Conservation (phyloP, 2,888 invertebrate species). For the Litoditis marina region DNA sequence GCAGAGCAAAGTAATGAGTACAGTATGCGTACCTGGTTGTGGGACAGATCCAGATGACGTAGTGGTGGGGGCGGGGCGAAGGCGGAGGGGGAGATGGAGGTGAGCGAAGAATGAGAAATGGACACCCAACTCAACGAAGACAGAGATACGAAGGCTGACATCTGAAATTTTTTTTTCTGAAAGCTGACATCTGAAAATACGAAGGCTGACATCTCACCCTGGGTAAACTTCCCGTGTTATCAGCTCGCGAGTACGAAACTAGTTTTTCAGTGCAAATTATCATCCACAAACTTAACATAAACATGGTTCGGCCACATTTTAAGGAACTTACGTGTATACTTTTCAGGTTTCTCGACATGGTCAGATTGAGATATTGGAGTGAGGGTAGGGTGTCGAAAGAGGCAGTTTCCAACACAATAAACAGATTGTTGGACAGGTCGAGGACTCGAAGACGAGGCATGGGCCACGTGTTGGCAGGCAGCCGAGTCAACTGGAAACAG, state of each 20-base stretch:
- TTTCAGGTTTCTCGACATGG: constrained; percentile 31
- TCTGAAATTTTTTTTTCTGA: no score
- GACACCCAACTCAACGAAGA: constrained; percentile 35
- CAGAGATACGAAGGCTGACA: constrained; percentile 38
- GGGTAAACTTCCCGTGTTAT: no score
- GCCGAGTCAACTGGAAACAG: constrained; percentile 22
- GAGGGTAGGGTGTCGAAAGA: constrained; percentile 36
- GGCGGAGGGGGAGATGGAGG: constrained; percentile 29
- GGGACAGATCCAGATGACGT: constrained; percentile 25
- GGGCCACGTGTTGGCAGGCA: constrained; percentile 43
- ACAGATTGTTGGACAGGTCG: constrained; percentile 34
- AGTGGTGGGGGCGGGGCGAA: constrained; percentile 36
- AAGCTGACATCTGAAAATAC: neutral
- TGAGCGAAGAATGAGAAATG: constrained; percentile 22
- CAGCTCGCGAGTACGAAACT: no score
- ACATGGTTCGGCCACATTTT: no score
- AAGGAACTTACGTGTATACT: constrained; percentile 28
- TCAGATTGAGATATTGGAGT: constrained; percentile 33
- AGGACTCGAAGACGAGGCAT: constrained; percentile 26
- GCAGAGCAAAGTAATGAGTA: constrained; percentile 12
- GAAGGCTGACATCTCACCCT: no score
- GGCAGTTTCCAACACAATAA: constrained; percentile 42
- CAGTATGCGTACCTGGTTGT: no score
- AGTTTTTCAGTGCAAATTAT: no score
- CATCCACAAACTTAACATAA: no score